Conservation (phyloP, 2,797 vertebrate species). For the Gephyroberyx darwinii region DNA sequence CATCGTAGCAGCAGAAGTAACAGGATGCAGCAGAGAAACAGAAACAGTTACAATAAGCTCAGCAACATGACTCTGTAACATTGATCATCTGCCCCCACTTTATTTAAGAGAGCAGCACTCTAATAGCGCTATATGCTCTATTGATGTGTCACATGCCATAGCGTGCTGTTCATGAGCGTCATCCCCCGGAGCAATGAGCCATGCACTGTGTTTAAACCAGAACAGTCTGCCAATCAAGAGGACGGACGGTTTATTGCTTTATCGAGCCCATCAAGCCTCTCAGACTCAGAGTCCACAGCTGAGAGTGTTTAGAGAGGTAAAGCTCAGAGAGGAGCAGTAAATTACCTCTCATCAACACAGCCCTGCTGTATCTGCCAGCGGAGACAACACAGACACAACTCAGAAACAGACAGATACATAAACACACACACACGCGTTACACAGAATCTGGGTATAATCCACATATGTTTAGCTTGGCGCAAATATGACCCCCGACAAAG, state of each 20-base stretch:
- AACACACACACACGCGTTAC: slow-evolving; percentile 37
- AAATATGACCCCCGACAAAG: slow-evolving; percentile 50
- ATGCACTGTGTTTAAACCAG: slow-evolving; percentile 42
- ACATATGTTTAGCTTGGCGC: slow-evolving; percentile 55
- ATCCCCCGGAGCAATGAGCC: slow-evolving; percentile 48
- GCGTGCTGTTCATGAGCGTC: slow-evolving; percentile 36
- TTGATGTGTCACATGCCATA: slow-evolving; percentile 18
- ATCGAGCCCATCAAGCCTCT: slow-evolving; percentile 37
- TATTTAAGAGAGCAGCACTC: background rate
- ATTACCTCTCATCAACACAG: slow-evolving; percentile 50
- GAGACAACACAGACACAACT: slow-evolving; percentile 49
- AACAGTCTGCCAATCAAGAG: slow-evolving; percentile 55
- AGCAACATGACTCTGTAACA: background rate
- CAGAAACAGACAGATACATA: slow-evolving; percentile 32
- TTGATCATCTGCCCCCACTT: slow-evolving; percentile 34
- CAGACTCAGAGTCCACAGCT: slow-evolving; percentile 47
- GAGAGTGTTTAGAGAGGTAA: slow-evolving; percentile 58
- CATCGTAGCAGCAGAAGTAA: slow-evolving; percentile 26
- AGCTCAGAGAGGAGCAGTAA: slow-evolving; percentile 24
- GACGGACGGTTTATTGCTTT: slow-evolving; percentile 45
- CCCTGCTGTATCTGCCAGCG: slow-evolving; percentile 28
- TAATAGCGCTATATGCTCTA: background rate
- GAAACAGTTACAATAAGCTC: slow-evolving; percentile 23
- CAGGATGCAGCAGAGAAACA: slow-evolving; percentile 44
- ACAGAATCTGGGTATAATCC: slow-evolving; percentile 22